Conservation (phyloP, 2,888 invertebrate genomes). For the Brachyptera putata region DNA sequence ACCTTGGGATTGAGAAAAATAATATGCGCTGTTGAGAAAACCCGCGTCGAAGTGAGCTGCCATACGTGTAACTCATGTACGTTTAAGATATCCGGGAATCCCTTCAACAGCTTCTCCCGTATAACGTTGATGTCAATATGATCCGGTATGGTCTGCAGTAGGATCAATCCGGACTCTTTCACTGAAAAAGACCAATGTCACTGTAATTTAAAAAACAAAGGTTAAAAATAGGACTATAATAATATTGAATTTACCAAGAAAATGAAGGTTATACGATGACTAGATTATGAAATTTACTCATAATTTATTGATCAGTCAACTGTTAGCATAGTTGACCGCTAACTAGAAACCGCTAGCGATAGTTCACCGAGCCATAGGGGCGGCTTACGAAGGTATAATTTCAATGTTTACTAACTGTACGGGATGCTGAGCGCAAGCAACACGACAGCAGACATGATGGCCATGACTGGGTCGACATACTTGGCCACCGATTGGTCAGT, state of each 20-base stretch:
- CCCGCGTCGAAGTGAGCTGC: slow-evolving; percentile 74
- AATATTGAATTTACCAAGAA: too few relatives aligned
- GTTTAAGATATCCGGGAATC: slow-evolving; percentile 66
- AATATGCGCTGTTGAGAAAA: slow-evolving; percentile 82
- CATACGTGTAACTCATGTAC: slow-evolving; percentile 88
- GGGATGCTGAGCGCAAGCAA: slow-evolving; percentile 73
- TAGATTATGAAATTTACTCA: too few relatives aligned
- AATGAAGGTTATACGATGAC: too few relatives aligned
- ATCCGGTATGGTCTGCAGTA: slow-evolving; percentile 89
- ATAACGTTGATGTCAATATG: slow-evolving; percentile 74
- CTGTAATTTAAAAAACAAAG: too few relatives aligned
- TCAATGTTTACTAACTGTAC: slow-evolving; percentile 70
- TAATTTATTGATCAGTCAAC: too few relatives aligned
- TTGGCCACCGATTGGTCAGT: slow-evolving; percentile 59
- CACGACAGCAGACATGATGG: slow-evolving; percentile 67
- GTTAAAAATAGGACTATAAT: too few relatives aligned
- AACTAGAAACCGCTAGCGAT: too few relatives aligned
- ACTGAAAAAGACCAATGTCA: slow-evolving; percentile 55
- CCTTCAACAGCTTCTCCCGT: slow-evolving; percentile 57
- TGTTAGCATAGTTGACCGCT: too few relatives aligned
- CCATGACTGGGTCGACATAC: slow-evolving; percentile 67
- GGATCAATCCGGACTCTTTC: slow-evolving; percentile 81
- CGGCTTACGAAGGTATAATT: too few relatives aligned
- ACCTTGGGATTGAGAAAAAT: slow-evolving; percentile 63
- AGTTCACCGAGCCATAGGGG: too few relatives aligned